phyloP scores from a whole-genome alignment of 2,797 vertebrate species.

The Holocentrus rufus region DNA sequence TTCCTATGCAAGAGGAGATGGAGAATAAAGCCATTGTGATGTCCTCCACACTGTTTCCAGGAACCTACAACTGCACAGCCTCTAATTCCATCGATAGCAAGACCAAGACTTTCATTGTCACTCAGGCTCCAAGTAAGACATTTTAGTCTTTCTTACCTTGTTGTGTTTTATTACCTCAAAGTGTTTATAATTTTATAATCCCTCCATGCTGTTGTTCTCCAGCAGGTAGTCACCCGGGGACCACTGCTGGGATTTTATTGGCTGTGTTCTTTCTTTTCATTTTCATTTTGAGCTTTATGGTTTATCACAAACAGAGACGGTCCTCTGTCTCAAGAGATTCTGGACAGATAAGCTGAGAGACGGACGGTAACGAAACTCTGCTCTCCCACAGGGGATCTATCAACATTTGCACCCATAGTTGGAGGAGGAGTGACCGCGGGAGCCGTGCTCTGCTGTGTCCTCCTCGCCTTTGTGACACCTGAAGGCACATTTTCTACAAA shows the following conservation, averaged over 20 bases:
- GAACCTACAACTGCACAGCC: conserved; percentile 69
- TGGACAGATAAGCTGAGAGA: conserved; percentile 19
- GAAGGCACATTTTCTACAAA: conserved; percentile 47
- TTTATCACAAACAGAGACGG: conserved; percentile 52
- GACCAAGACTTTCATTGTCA: conserved; percentile 67
- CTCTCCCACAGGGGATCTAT: conserved; percentile 66
- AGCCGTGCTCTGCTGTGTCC: not conserved
- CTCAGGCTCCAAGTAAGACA: conserved; percentile 58
- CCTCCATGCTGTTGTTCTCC: conserved; percentile 42
- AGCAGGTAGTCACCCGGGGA: conserved; percentile 54
- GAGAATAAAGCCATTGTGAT: conserved; percentile 11
- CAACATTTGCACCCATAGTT: conserved; percentile 44
- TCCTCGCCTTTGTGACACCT: conserved; percentile 12
- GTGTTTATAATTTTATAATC: conserved; percentile 28
- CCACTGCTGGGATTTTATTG: conserved; percentile 65
- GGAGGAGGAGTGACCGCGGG: conserved; percentile 21
- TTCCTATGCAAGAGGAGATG: rapidly evolving
- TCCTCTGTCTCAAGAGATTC: conserved; percentile 10
- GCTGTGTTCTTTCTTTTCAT: conserved; percentile 47
- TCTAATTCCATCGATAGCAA: conserved; percentile 33
- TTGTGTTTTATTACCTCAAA: not conserved
- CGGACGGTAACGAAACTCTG: conserved; percentile 56
- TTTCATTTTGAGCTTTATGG: conserved; percentile 34
- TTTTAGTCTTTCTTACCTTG: not conserved
- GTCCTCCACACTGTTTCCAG: conserved; percentile 27